These are phyloP conservation scores for Pantherophis alleghaniensis DNA, from an alignment of 2,797 vertebrate species.

Conservation along the genomic window DNA sequence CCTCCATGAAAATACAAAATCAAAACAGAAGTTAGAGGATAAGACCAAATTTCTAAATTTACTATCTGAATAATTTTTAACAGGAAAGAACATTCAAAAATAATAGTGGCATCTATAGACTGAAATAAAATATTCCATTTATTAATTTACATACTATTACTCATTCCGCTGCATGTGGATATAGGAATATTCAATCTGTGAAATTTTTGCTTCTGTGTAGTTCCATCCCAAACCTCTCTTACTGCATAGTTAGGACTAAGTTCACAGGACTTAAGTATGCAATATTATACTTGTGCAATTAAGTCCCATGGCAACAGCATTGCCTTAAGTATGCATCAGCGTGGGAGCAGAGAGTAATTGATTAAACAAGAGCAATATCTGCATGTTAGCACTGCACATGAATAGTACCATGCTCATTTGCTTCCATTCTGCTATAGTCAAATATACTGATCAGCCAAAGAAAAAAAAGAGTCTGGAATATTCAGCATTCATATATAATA, in stretches of 20 bases:
- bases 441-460: neutral
- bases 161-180: neutral
- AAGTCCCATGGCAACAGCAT: neutral
- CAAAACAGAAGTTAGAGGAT: neutral
- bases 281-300: neutral
- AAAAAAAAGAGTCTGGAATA: neutral
- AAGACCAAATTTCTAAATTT: neutral
- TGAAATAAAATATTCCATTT: neutral
- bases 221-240: neutral
- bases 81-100: neutral
- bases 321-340: neutral
- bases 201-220: neutral
- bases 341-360: neutral
- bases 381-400: neutral
- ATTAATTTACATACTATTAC: neutral
- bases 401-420: neutral
- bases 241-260: neutral
- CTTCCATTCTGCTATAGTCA: neutral
- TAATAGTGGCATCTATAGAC: neutral
- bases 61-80: neutral
- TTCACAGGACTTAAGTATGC: neutral
- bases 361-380: neutral
- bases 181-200: neutral
- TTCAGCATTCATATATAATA: neutral
- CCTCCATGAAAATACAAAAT: neutral